Evolutionary conservation across 2,113 vertebrate genomes (phyloP).

Genomic region (Neodontobutis hainanensis): DNA sequence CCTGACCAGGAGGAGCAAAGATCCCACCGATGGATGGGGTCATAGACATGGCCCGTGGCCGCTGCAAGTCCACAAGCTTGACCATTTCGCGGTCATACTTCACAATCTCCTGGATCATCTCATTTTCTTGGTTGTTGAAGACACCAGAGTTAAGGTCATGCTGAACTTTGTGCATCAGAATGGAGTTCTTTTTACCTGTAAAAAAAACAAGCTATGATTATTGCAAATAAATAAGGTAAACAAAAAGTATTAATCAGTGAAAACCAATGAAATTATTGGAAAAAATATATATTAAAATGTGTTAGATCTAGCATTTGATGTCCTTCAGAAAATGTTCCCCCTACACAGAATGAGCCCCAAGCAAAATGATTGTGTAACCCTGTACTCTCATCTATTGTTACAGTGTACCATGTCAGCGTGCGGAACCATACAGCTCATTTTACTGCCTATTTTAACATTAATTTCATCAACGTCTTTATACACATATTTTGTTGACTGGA

Average conservation of each 20-base stretch:
- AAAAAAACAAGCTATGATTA: not conserved
- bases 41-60: conserved; percentile 85
- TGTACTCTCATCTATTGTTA: conserved; percentile 58
- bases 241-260: conserved; percentile 21
- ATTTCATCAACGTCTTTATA: conserved; percentile 8
- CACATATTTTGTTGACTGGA: conserved; percentile 2
- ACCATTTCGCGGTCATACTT: conserved; percentile 99
- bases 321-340: conserved; percentile 54
- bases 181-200: conserved; percentile 96
- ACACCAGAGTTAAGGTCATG: conserved; percentile 94
- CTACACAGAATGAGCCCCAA: conserved; percentile 45
- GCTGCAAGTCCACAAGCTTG: conserved; percentile 90
- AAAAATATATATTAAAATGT: conserved; percentile 25
- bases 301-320: conserved; percentile 43
- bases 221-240: conserved; percentile 1
- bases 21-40: conserved; percentile 79
- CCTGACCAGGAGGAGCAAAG: conserved; percentile 81
- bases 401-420: conserved; percentile 46
- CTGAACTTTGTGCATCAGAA: conserved; percentile 95
- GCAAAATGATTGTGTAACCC: conserved; percentile 48
- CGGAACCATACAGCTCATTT: conserved; percentile 49
- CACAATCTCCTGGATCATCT: conserved; percentile 98
- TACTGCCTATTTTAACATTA: conserved; percentile 37
- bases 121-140: conserved; percentile 97
- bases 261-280: conserved; percentile 18